A percentile compares a stretch with the other conserved stretches of the same genome.
phyloP scores from a whole-genome alignment of 2,888 invertebrate species.

The Agrotis puta region DNA sequence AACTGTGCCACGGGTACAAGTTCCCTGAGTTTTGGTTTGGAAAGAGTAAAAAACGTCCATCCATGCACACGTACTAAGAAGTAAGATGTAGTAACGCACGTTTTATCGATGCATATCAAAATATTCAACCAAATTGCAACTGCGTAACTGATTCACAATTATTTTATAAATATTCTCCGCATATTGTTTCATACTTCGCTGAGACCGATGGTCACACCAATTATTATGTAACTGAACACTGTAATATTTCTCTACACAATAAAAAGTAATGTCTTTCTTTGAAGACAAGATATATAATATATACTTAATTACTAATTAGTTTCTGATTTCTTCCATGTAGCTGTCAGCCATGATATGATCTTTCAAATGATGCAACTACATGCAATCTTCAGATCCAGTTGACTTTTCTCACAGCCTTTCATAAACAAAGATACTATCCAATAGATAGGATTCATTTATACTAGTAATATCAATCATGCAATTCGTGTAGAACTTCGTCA shows the following conservation, averaged over 20 bases:
- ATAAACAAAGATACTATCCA: slow-evolving; percentile 20
- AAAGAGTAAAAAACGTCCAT: too few species aligned
- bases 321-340: slow-evolving; percentile 19
- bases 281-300: slow-evolving; percentile 6
- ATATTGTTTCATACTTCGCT: slow-evolving; percentile 35
- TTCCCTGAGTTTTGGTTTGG: too few species aligned
- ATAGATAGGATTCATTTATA: slow-evolving; percentile 6
- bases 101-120: slow-evolving; percentile 26
- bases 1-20: too few species aligned
- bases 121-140: slow-evolving; percentile 19
- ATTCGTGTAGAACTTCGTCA: not conserved
- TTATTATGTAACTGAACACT: slow-evolving; percentile 33
- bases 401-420: slow-evolving; percentile 7
- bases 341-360: slow-evolving; percentile 18
- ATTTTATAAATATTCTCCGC: slow-evolving; percentile 56
- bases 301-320: slow-evolving; percentile 21
- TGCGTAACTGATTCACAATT: slow-evolving; percentile 37
- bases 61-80: too few species aligned
- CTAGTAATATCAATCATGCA: not conserved
- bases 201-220: slow-evolving; percentile 23
- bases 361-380: slow-evolving; percentile 5
- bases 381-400: not conserved
- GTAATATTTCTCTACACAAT: slow-evolving; percentile 11
- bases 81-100: not conserved
- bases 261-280: slow-evolving; percentile 14